phyloP scores from a whole-genome alignment of 2,888 invertebrate genomes.

The Eurytoma californica region DNA sequence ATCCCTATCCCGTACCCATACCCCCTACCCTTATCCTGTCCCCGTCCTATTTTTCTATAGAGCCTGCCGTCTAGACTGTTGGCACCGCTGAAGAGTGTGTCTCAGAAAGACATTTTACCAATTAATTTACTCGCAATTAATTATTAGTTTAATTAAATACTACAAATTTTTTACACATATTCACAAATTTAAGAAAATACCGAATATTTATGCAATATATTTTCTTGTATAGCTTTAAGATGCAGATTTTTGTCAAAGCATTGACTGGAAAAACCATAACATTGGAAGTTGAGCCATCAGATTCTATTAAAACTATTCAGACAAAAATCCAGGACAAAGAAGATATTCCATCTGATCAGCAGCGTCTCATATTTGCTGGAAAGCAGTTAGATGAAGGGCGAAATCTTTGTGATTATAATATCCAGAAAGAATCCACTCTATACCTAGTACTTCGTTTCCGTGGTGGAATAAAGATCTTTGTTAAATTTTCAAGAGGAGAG shows the following conservation, averaged over 20 bases:
- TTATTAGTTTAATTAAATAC: too few species aligned
- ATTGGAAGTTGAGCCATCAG: constrained; percentile 60
- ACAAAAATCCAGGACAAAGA: constrained; percentile 62
- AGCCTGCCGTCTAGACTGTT: too few species aligned
- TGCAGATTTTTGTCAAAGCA: constrained; percentile 62
- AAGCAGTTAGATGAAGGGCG: constrained; percentile 97
- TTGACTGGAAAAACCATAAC: constrained; percentile 61
- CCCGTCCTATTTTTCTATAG: too few species aligned
- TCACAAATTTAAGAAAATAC: too few species aligned
- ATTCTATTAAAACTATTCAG: constrained; percentile 61
- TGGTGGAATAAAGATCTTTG: constrained; percentile 80
- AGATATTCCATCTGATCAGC: constrained; percentile 89
- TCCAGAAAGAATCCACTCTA: constrained; percentile 94
- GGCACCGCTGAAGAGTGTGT: too few species aligned
- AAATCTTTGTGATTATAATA: constrained; percentile 94
- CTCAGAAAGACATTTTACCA: too few species aligned
- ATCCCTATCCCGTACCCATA: too few species aligned
- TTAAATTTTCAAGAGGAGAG: too few species aligned
- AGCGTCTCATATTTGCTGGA: constrained; percentile 94
- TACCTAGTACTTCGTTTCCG: constrained; percentile 92
- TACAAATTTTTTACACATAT: too few species aligned
- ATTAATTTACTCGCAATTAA: too few species aligned
- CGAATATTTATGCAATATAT: too few species aligned
- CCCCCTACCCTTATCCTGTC: too few species aligned
- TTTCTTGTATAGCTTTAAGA: constrained; percentile 1